Percentiles rank a stretch among this genome's conserved stretches.
phyloP scores from a whole-genome alignment of 1,140 invertebrate genomes.

The Halesus radiatus region DNA sequence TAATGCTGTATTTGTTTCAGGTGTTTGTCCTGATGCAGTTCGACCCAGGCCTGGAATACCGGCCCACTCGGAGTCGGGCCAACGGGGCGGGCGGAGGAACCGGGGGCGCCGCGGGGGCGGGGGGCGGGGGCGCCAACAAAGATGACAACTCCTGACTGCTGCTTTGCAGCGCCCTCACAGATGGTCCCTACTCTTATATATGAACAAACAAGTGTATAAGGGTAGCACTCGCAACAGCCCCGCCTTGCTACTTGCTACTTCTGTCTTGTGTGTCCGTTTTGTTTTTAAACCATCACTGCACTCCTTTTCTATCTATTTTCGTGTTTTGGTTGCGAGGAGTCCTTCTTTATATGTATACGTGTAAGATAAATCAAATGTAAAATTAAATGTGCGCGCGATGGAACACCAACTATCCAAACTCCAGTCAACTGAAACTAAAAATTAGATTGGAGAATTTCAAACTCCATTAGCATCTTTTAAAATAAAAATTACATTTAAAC shows the following conservation, averaged over 20 bases:
- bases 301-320: conserved; percentile 20
- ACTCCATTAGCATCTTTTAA: too few relatives aligned
- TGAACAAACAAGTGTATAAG: conserved; percentile 63
- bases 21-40: conserved; percentile 98
- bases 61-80: conserved; percentile 82
- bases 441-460: too few relatives aligned
- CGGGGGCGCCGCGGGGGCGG: conserved; percentile 59
- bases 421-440: too few relatives aligned
- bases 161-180: conserved; percentile 98
- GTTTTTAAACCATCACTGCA: conserved; percentile 35
- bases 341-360: not conserved
- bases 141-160: conserved; percentile 98
- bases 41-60: conserved; percentile 95
- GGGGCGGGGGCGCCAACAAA: conserved; percentile 76
- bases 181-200: conserved; percentile 80
- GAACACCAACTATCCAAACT: too few relatives aligned
- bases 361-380: conserved; percentile 39
- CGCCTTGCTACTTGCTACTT: conserved; percentile 29
- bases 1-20: conserved; percentile 67
- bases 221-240: conserved; percentile 54
- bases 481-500: too few relatives aligned
- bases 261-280: conserved; percentile 43
- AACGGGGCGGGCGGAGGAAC: conserved; percentile 61
- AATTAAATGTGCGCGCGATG: not conserved
- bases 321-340: conserved; percentile 22